Evolutionary conservation across 2,888 invertebrate species (phyloP).

Genomic region (Acanthopleura granulata): DNA sequence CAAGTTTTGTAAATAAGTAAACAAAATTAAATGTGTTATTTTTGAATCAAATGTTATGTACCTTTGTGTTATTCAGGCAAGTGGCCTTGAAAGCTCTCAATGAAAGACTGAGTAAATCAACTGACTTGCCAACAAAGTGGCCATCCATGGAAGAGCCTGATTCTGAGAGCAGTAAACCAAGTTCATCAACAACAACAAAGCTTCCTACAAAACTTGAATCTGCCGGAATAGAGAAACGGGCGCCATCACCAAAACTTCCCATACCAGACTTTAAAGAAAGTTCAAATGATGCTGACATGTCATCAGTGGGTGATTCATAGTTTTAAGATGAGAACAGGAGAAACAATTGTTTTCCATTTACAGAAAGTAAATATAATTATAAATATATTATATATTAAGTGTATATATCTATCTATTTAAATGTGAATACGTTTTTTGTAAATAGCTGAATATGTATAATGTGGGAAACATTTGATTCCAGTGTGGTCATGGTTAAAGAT

Average conservation of each 20-base stretch:
- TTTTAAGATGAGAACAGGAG: not conserved
- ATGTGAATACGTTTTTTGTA: too few relatives aligned
- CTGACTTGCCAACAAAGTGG: constrained; percentile 54
- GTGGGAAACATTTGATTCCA: too few relatives aligned
- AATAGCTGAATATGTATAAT: too few relatives aligned
- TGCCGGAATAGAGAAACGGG: constrained; percentile 22
- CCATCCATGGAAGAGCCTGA: constrained; percentile 50
- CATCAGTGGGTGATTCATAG: constrained; percentile 9
- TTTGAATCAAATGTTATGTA: not conserved
- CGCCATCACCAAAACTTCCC: constrained; percentile 28
- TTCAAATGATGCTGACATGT: constrained; percentile 23
- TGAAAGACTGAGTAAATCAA: constrained; percentile 78
- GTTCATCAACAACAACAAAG: constrained; percentile 22
- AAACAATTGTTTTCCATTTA: constrained; percentile 3
- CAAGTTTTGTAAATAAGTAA: too few relatives aligned
- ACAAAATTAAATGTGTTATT: too few relatives aligned
- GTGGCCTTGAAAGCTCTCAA: constrained; percentile 94
- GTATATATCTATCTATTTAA: too few relatives aligned
- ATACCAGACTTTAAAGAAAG: constrained; percentile 38
- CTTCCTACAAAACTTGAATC: constrained; percentile 16
- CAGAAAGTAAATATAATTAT: not conserved
- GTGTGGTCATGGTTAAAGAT: too few relatives aligned
- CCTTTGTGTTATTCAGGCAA: constrained; percentile 78
- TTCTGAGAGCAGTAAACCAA: constrained; percentile 5
- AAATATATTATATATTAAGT: too few relatives aligned